Conservation (phyloP, 1,140 invertebrate species). For the Delia radicum region DNA sequence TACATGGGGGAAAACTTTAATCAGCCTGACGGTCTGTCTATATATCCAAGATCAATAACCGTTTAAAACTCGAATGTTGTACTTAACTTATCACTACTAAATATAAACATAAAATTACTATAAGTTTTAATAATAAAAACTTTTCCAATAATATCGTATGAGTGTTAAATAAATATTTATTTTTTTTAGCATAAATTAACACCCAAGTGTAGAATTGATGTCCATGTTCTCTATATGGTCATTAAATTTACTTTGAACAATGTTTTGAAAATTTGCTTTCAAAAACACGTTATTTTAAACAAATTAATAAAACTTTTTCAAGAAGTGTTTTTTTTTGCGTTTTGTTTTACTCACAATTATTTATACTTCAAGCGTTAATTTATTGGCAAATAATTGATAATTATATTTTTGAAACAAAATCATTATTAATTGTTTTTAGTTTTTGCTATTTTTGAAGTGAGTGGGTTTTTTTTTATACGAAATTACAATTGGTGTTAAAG, state of each 20-base stretch:
- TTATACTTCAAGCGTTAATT: not conserved
- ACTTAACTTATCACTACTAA: not conserved
- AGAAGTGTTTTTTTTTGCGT: not conserved
- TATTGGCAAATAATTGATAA: not conserved
- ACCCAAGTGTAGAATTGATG: not conserved
- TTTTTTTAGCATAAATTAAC: constrained; percentile 18
- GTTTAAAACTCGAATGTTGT: not conserved
- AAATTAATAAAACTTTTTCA: not conserved
- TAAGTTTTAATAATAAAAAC: too few relatives aligned
- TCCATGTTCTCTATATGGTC: not conserved
- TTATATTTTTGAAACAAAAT: too few relatives aligned
- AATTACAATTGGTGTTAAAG: too few relatives aligned
- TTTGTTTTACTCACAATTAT: not conserved
- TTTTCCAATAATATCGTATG: not conserved
- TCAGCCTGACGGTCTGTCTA: not conserved
- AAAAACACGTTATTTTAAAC: not conserved
- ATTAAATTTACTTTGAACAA: not conserved
- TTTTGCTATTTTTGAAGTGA: too few relatives aligned
- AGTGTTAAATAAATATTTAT: constrained; percentile 4
- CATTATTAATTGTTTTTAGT: too few relatives aligned
- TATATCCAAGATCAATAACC: not conserved
- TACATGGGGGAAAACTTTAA: not conserved
- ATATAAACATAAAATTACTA: too few relatives aligned
- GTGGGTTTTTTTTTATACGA: too few relatives aligned
- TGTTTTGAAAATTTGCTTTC: not conserved